Conservation (phyloP, 2,113 vertebrate species). For the Rhinolophus ferrumequinum region DNA sequence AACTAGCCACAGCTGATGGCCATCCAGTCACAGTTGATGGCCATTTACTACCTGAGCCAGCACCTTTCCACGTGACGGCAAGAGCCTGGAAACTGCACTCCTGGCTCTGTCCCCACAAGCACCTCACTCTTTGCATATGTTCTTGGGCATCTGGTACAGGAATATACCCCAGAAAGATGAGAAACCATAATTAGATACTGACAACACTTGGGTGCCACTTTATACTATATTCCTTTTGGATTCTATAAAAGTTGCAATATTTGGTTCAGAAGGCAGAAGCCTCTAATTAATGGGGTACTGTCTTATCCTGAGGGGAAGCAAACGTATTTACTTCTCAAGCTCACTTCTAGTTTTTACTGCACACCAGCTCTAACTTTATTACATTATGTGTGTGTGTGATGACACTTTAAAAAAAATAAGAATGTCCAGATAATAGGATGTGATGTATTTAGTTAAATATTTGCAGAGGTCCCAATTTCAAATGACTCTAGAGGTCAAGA, state of each 20-base stretch:
- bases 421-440: neutral
- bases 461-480: neutral
- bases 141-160: neutral
- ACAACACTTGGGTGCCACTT: neutral
- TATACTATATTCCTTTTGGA: neutral
- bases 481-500: constrained; percentile 21
- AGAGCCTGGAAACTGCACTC: too few relatives aligned
- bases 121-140: neutral
- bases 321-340: constrained; percentile 10
- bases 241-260: neutral
- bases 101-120: neutral
- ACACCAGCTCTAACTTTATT: neutral
- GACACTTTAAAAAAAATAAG: neutral
- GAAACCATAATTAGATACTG: neutral
- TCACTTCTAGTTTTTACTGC: neutral
- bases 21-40: too few relatives aligned
- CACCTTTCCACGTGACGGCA: too few relatives aligned
- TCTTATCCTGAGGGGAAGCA: constrained; percentile 29
- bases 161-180: neutral
- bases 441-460: constrained; percentile 33
- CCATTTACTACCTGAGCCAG: too few relatives aligned
- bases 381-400: neutral
- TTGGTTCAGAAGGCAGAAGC: neutral
- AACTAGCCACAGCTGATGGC: too few relatives aligned
- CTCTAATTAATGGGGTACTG: neutral